Evolutionary conservation across 2,888 invertebrate genomes (phyloP).

Genomic region (Cheilosia soror): DNA sequence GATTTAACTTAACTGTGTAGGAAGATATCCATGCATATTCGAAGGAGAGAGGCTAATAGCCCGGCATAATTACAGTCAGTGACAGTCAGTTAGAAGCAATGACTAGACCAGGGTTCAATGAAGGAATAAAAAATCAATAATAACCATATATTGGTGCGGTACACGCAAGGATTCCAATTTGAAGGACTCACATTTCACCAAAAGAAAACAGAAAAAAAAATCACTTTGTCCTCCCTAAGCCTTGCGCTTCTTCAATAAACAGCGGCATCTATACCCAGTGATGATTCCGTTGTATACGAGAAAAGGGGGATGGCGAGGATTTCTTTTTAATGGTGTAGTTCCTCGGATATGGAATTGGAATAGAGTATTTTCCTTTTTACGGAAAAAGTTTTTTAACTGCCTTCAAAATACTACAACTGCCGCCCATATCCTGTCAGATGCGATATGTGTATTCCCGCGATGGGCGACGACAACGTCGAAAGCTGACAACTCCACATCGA

Average conservation of each 20-base stretch:
- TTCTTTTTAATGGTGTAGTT: conserved; percentile 49
- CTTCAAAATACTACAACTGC: conserved; percentile 50
- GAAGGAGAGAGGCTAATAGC: conserved; percentile 58
- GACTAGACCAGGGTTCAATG: conserved; percentile 61
- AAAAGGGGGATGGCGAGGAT: conserved; percentile 8
- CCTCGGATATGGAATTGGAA: conserved; percentile 16
- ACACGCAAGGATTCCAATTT: conserved; percentile 64
- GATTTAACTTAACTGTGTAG: conserved; percentile 63
- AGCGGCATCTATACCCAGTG: conserved; percentile 27
- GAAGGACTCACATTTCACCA: conserved; percentile 33
- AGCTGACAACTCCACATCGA: conserved; percentile 58
- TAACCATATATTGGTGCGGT: conserved; percentile 45
- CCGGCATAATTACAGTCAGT: conserved; percentile 51
- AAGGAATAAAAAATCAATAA: conserved; percentile 60
- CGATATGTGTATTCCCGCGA: conserved; percentile 57
- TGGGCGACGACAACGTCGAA: conserved; percentile 38
- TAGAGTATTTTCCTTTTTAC: conserved; percentile 31
- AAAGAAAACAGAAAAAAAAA: conserved; percentile 3
- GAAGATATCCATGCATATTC: conserved; percentile 30
- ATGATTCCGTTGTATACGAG: conserved; percentile 27
- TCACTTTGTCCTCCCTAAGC: conserved; percentile 24
- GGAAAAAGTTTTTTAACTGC: conserved; percentile 40
- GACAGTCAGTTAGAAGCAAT: conserved; percentile 40
- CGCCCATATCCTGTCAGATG: conserved; percentile 71
- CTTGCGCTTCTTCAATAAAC: conserved; percentile 40